Evolutionary conservation across 2,113 vertebrate species (phyloP).

Genomic region (Eonycteris spelaea): DNA sequence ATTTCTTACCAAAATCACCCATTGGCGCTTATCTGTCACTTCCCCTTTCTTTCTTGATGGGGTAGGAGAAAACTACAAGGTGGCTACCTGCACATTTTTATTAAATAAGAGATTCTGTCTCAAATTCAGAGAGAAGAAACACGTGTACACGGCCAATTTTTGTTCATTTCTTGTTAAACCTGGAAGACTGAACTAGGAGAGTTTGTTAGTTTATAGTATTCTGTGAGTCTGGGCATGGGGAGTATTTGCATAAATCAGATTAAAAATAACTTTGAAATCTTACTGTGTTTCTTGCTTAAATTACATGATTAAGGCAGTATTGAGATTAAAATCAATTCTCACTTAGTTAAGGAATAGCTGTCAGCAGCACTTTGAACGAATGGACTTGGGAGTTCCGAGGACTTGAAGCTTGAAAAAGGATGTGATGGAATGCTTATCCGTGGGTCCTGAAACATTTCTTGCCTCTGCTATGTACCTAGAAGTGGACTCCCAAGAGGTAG

Average conservation of each 20-base stretch:
- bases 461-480: background rate
- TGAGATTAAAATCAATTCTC: constrained; percentile 63
- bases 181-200: constrained; percentile 15
- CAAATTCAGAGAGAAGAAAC: background rate
- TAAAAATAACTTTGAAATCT: constrained; percentile 62
- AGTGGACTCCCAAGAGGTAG: background rate
- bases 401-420: background rate
- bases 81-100: background rate
- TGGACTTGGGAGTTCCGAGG: background rate
- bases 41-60: constrained; percentile 44
- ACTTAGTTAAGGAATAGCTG: constrained; percentile 31
- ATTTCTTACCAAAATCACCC: constrained; percentile 16
- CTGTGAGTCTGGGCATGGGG: background rate
- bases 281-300: constrained; percentile 35
- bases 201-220: background rate
- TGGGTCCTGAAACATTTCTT: background rate
- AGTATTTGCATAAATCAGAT: constrained; percentile 50
- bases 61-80: background rate
- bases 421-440: background rate
- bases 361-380: constrained; percentile 41
- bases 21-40: background rate
- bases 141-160: background rate
- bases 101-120: background rate
- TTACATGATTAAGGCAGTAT: constrained; percentile 35
- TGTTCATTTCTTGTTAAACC: background rate